A percentile compares a stretch with the other conserved stretches of the same genome.
phyloP scores from a whole-genome alignment of 2,113 vertebrate species.

The Isichthys henryi region DNA sequence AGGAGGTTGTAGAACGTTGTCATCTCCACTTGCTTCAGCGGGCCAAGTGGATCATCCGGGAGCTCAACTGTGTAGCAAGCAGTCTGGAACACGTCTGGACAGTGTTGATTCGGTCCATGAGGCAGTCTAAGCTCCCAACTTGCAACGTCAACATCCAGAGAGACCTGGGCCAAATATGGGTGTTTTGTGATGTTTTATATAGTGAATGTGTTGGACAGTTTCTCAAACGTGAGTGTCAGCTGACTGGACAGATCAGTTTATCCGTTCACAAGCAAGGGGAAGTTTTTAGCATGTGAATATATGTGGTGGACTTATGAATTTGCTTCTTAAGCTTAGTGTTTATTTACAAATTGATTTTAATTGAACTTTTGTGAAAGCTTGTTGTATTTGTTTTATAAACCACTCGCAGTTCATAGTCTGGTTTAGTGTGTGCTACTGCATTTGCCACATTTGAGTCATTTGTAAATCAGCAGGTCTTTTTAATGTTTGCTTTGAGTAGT shows the following conservation, averaged over 20 bases:
- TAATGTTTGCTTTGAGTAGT: background rate
- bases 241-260: constrained; percentile 71
- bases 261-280: constrained; percentile 64
- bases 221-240: constrained; percentile 69
- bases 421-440: background rate
- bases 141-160: constrained; percentile 86
- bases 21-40: constrained; percentile 71
- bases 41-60: constrained; percentile 74
- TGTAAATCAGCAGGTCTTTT: background rate
- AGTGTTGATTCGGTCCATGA: constrained; percentile 58
- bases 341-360: background rate
- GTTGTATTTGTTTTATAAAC: background rate
- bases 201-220: constrained; percentile 74
- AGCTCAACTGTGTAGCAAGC: constrained; percentile 55
- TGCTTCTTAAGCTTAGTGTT: background rate
- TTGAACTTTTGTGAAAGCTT: background rate
- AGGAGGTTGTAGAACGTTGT: constrained; percentile 55
- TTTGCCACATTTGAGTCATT: background rate
- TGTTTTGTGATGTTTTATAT: constrained; percentile 81
- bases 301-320: background rate
- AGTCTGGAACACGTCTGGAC: constrained; percentile 76
- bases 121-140: constrained; percentile 63
- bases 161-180: constrained; percentile 74
- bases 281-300: constrained; percentile 62
- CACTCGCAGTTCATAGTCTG: background rate